Conservation (phyloP, 1,140 invertebrate genomes). For the Apis florea region DNA sequence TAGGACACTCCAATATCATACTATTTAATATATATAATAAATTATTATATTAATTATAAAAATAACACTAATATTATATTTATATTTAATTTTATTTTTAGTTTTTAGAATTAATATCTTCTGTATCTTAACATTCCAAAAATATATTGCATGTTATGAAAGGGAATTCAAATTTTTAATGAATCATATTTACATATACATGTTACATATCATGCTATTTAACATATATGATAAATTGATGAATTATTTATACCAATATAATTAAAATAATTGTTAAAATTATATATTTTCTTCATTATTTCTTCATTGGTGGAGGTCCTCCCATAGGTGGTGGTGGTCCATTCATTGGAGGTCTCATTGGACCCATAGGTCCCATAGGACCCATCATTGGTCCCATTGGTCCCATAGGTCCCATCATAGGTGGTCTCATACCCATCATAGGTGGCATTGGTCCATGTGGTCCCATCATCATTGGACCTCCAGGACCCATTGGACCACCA, state of each 20-base stretch:
- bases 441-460: constrained; percentile 88
- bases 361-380: constrained; percentile 84
- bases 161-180: not conserved
- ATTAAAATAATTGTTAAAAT: not conserved
- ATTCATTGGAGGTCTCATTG: constrained; percentile 84
- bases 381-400: constrained; percentile 88
- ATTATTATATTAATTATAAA: not conserved
- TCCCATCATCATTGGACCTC: constrained; percentile 87
- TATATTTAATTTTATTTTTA: not conserved
- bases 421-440: constrained; percentile 90
- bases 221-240: not conserved
- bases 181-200: constrained; percentile 1
- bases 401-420: constrained; percentile 88
- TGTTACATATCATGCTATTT: not conserved
- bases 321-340: constrained; percentile 81
- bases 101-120: not conserved
- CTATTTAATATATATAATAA: not conserved
- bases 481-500: constrained; percentile 82
- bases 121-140: not conserved
- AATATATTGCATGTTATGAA: not conserved
- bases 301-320: constrained; percentile 81
- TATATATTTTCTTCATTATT: constrained; percentile 69
- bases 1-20: not conserved
- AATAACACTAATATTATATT: not conserved
- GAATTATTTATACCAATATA: not conserved